These are phyloP conservation scores for Oceanodroma leucorhoa DNA, from an alignment of 2,797 vertebrate species.

Conservation along the genomic window DNA sequence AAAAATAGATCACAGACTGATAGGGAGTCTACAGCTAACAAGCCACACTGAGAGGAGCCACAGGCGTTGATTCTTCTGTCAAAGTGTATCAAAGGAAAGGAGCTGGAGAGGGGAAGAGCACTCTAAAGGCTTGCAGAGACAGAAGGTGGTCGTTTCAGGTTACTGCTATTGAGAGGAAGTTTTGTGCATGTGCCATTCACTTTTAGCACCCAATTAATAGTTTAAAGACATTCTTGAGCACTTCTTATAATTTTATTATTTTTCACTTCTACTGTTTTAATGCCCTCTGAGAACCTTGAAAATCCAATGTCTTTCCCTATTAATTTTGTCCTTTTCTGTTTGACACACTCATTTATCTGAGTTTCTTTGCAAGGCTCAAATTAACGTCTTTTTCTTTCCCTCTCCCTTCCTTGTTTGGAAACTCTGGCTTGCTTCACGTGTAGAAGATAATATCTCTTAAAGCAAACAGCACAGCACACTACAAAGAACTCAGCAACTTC, in stretches of 20 bases:
- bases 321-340: not conserved
- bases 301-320: not conserved
- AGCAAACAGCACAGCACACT: not conserved
- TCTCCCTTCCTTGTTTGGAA: not conserved
- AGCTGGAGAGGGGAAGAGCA: not conserved
- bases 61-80: not conserved
- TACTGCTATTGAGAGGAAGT: not conserved
- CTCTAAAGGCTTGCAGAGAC: not conserved
- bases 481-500: not conserved
- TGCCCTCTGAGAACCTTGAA: not conserved
- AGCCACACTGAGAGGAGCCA: not conserved
- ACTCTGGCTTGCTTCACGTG: not conserved
- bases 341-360: not conserved
- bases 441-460: not conserved
- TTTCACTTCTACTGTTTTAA: constrained; percentile 30
- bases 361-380: not conserved
- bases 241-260: constrained; percentile 12
- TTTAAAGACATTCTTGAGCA: not conserved
- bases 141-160: constrained; percentile 16
- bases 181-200: not conserved
- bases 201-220: constrained; percentile 38
- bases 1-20: constrained; percentile 34
- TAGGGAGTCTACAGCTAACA: not conserved
- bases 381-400: not conserved
- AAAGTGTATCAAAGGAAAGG: constrained; percentile 18